These are phyloP conservation scores for Abrostola triplasia DNA, from an alignment of 2,888 invertebrate genomes.

Conservation along the genomic window DNA sequence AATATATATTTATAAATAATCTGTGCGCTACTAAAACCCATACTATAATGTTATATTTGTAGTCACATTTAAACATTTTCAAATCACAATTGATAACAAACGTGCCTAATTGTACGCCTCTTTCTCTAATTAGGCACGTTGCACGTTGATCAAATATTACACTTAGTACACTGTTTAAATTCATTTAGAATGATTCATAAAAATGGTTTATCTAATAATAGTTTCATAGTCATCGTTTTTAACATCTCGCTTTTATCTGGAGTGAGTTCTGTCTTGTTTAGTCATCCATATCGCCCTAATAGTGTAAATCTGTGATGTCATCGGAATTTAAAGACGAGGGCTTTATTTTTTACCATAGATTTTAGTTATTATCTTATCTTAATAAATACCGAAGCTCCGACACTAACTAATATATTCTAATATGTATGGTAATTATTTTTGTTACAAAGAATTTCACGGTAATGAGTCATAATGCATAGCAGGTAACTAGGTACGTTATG, in stretches of 20 bases:
- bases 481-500: not conserved
- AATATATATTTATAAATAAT: too few relatives aligned
- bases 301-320: conserved; percentile 40
- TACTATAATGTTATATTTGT: too few relatives aligned
- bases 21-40: too few relatives aligned
- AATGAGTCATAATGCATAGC: not conserved
- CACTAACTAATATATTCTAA: conserved; percentile 15
- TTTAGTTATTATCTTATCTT: conserved; percentile 43
- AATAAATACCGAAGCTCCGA: conserved; percentile 21
- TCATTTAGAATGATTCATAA: conserved; percentile 35
- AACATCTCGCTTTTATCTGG: conserved; percentile 26
- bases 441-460: not conserved
- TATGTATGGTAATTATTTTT: not conserved
- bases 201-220: conserved; percentile 17
- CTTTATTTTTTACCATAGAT: conserved; percentile 18
- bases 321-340: conserved; percentile 29
- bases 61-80: too few relatives aligned
- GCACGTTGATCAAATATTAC: not conserved
- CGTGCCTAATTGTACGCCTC: too few relatives aligned
- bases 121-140: too few relatives aligned
- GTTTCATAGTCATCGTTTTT: conserved; percentile 37
- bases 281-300: conserved; percentile 32
- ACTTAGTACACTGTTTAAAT: not conserved
- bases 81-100: too few relatives aligned
- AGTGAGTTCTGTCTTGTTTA: conserved; percentile 32